These are phyloP conservation scores for Lasioglossum pauxillum DNA, from an alignment of 2,888 invertebrate genomes.

Conservation along the genomic window DNA sequence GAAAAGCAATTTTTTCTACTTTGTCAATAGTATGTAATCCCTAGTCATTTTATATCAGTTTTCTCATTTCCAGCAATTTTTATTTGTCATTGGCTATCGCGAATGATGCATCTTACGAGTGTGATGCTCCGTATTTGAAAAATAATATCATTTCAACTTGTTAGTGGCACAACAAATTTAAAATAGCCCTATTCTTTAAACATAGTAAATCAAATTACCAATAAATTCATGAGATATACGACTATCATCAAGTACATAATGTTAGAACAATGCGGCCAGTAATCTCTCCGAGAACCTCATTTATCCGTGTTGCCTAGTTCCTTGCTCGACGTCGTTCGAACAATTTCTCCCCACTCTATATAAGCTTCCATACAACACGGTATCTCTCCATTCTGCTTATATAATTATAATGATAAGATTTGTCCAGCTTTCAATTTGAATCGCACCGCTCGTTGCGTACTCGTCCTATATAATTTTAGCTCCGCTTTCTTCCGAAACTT, in stretches of 20 bases:
- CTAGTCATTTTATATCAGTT: no score
- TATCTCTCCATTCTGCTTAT: not conserved
- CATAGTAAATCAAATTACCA: not conserved
- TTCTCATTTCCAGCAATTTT: no score
- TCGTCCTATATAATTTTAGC: not conserved
- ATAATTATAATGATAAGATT: not conserved
- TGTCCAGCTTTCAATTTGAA: not conserved
- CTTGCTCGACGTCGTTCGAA: not conserved
- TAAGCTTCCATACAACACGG: not conserved
- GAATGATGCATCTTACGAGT: no score
- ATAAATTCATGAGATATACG: not conserved
- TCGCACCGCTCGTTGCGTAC: not conserved
- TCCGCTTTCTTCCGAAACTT: not conserved
- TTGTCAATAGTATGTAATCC: no score
- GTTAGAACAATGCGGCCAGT: not conserved
- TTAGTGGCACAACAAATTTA: not conserved
- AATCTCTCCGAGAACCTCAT: not conserved
- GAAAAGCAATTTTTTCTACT: no score
- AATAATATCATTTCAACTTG: no score
- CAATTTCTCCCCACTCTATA: not conserved
- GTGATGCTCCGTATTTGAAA: no score
- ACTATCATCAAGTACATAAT: not conserved
- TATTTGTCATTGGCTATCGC: not conserved
- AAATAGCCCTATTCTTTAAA: not conserved
- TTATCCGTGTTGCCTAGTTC: not conserved